phyloP scores from a whole-genome alignment of 2,888 invertebrate genomes.

The Ecdyonurus torrentis region DNA sequence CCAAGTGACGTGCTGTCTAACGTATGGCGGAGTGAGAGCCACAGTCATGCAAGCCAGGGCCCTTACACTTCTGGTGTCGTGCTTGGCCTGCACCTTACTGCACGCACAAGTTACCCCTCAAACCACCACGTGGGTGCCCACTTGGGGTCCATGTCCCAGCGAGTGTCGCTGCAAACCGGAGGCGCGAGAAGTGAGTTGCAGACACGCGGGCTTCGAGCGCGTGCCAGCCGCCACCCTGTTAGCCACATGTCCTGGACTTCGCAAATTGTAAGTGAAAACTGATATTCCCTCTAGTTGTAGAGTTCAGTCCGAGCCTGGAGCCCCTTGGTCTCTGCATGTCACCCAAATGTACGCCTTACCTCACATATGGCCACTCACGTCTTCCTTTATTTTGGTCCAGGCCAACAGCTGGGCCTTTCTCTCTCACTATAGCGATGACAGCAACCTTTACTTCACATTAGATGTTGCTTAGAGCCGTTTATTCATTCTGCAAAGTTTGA shows the following conservation, averaged over 20 bases:
- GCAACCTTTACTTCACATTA: too few species aligned
- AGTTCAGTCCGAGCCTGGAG: too few species aligned
- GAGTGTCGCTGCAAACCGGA: neutral
- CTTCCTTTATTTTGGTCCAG: too few species aligned
- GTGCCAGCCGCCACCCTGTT: neutral
- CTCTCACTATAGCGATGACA: too few species aligned
- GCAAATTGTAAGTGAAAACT: neutral
- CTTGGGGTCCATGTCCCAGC: neutral
- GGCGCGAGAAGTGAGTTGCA: neutral
- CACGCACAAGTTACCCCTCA: neutral
- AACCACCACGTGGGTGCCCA: neutral
- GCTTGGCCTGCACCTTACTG: neutral
- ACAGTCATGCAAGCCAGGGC: neutral
- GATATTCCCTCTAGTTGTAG: too few species aligned
- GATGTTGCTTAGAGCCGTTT: too few species aligned
- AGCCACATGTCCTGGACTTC: neutral
- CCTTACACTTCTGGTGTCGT: neutral
- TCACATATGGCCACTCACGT: too few species aligned
- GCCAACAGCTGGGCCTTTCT: too few species aligned
- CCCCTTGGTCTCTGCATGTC: too few species aligned
- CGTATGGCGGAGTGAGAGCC: neutral
- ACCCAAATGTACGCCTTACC: too few species aligned
- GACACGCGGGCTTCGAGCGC: neutral
- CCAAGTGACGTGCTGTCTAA: neutral
- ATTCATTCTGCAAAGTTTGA: too few species aligned